Base-by-base conservation (phyloP, 2,797 vertebrate species). In the Caiman crocodilus region DNA sequence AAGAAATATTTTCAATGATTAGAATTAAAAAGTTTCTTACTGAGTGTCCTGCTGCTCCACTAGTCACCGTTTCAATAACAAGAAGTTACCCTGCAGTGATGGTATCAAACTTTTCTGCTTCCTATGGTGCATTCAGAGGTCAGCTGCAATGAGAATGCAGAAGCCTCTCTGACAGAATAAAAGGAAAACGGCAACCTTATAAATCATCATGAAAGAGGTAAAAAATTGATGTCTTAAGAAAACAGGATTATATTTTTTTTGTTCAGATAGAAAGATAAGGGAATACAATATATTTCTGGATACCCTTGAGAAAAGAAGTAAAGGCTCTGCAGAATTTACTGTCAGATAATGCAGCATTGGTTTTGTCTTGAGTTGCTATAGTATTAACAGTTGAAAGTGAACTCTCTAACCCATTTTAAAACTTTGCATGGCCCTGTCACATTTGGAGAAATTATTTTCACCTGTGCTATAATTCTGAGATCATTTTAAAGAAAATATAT, bases 21-120 rank as follows among this genome's bases (percentile, higher is more conserved):
- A 63, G 84, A 96, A 90, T 96, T 75, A 89, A 90, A 92, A 87
- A 26, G 76, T 87, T 83, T 89, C 85, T 92, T 12, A 14, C 61
- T 23, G 93, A 71, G 80, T 30, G 89, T 79, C 81, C 82, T 89
- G 79, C 92, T 94, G 76, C 90, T 94, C 0, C 0, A 61, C 76
- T 78, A 95, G 87, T 93, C 91, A 28, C 67, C 84, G 88, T 81
- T 92, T 91, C 92, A 88, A 57, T 88, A 94, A 94, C 17, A 28
- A 93, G 93, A 84, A 84, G 50, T 92, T 92, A 81, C 57, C 88
- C 90, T 86, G 89, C 58, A 71, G 86, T 79, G 93, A 82, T 26
- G 64, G 79, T 78, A 94, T 96, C 88, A 82, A 79, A 91, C 86
- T 94, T 92, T 71, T 15, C 90, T 94, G 80, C 93, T 96, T 92